A percentile compares a stretch with the other conserved stretches of the same genome.
Conservation (phyloP, 1,140 invertebrate genomes). For the Eciton burchellii region DNA sequence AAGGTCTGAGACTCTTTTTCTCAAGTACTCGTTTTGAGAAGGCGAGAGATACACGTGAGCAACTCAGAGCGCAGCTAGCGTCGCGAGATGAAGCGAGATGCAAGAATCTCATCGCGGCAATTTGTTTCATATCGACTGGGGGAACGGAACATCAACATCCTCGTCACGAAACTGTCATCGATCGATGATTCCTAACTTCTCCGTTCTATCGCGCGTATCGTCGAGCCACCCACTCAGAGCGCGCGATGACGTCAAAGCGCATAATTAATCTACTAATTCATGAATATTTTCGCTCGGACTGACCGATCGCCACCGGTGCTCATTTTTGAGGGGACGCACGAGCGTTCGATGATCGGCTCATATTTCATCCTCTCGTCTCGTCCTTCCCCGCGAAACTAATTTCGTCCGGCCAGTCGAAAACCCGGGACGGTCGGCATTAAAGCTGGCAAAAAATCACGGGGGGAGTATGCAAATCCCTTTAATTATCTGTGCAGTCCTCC, state of each 20-base stretch:
- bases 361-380: conserved; percentile 37
- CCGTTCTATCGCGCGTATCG: conserved; percentile 13
- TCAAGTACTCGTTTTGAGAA: conserved; percentile 1
- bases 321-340: conserved; percentile 19
- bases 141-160: conserved; percentile 58
- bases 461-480: conserved; percentile 24
- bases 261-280: conserved; percentile 58
- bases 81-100: conserved; percentile 53
- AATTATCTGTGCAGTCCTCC: conserved; percentile 32
- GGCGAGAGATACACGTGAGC: conserved; percentile 24
- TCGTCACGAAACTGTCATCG: conserved; percentile 36
- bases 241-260: conserved; percentile 25
- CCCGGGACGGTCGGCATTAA: conserved; percentile 13
- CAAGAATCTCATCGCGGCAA: conserved; percentile 69
- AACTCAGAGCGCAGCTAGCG: conserved; percentile 36
- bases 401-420: conserved; percentile 27
- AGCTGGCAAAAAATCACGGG: conserved; percentile 35
- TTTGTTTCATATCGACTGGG: conserved; percentile 50
- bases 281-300: conserved; percentile 47
- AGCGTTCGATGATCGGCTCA: conserved; percentile 33
- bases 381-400: conserved; percentile 16
- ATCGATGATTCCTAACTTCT: conserved; percentile 3
- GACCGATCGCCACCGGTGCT: conserved; percentile 7
- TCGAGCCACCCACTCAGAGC: conserved; percentile 1
- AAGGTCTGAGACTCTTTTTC: conserved; percentile 38